Percentiles rank a stretch among this genome's conserved stretches.
Conservation (phyloP, 2,797 vertebrate species). For the Alfaro cultratus region DNA sequence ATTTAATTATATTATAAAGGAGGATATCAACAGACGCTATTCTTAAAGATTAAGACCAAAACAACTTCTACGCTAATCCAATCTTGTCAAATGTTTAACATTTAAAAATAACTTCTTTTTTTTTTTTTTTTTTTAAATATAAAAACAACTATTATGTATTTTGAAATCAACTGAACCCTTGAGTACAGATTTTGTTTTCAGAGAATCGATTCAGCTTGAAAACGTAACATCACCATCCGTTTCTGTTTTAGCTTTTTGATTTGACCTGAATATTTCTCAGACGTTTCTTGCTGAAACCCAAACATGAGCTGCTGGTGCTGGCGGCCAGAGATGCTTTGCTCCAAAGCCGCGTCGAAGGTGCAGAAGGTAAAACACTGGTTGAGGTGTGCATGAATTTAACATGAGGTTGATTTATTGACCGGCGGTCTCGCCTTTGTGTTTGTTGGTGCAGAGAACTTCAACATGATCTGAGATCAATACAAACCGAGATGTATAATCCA, state of each 20-base stretch:
- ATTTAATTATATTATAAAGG: neutral
- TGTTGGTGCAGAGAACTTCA: conserved; percentile 54
- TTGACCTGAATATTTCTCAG: neutral
- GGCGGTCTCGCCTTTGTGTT: conserved; percentile 57
- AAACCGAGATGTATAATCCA: conserved; percentile 57
- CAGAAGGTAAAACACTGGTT: conserved; percentile 56
- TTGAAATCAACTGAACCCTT: neutral
- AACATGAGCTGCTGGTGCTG: neutral
- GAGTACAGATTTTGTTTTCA: neutral
- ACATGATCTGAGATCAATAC: conserved; percentile 59
- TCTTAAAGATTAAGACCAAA: neutral
- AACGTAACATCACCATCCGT: too few relatives aligned
- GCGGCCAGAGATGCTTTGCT: neutral
- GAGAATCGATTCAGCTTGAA: neutral
- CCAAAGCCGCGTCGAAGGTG: neutral
- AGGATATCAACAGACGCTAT: neutral
- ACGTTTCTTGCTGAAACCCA: neutral
- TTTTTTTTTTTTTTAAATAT: neutral
- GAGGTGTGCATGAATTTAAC: conserved; percentile 69
- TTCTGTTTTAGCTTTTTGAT: neutral
- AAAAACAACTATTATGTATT: neutral
- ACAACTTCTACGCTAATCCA: too few relatives aligned
- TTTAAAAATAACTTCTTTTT: neutral
- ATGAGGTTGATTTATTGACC: conserved; percentile 73
- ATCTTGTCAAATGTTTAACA: neutral